phyloP scores from a whole-genome alignment of 1,140 invertebrate genomes.

The Panagrolaimus sp. region DNA sequence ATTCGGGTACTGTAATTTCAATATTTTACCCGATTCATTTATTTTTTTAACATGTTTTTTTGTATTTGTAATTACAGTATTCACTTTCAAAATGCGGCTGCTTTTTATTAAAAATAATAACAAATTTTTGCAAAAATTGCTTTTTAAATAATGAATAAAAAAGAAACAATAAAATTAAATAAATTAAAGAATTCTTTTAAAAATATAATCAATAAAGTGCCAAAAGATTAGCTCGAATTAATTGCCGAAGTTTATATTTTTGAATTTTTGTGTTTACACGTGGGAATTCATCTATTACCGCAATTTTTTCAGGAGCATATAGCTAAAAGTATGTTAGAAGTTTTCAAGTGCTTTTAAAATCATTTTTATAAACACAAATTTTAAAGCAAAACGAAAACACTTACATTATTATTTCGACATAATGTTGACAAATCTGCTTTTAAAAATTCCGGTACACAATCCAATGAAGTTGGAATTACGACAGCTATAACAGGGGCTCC shows the following conservation, averaged over 20 bases:
- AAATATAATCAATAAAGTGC: constrained; percentile 14
- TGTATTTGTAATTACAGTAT: too few species aligned
- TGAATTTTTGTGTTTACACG: constrained; percentile 54
- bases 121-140: too few species aligned
- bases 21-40: too few species aligned
- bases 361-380: too few species aligned
- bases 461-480: constrained; percentile 38
- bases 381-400: constrained; percentile 4
- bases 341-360: not conserved
- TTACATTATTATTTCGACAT: constrained; percentile 44
- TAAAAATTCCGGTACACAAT: constrained; percentile 24
- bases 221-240: constrained; percentile 29
- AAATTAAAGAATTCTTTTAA: too few species aligned
- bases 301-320: constrained; percentile 46
- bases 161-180: too few species aligned
- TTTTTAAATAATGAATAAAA: too few species aligned
- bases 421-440: constrained; percentile 42
- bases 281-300: constrained; percentile 51
- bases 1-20: too few species aligned
- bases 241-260: constrained; percentile 48
- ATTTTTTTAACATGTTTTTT: too few species aligned
- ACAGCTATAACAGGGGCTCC: constrained; percentile 51
- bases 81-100: too few species aligned
- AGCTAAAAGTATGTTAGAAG: constrained; percentile 33
- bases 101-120: too few species aligned